Base-by-base conservation (phyloP, 2,113 vertebrate genomes). In the Gasterosteus aculeatus region DNA sequence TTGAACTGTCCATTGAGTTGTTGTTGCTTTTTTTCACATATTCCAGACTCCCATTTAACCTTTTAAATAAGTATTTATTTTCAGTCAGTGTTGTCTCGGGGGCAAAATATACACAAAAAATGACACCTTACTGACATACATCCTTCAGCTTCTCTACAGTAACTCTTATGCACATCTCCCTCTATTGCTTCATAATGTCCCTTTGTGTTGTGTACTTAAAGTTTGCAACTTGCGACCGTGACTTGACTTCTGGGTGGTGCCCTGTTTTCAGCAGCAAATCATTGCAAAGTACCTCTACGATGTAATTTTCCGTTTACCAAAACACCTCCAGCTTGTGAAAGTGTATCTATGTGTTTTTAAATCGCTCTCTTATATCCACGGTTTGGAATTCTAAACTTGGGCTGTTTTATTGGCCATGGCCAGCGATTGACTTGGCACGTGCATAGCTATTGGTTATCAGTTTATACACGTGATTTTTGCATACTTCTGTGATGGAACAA, bases 401-500 rank as follows among this genome's bases (percentile, higher is more conserved):
- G 10, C 33, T 35, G 63, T 68, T 74, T 68, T 69, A 85, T 83
- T 84, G 80, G 63, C 72, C 70, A 59, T 26, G 51, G 77, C 80
- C 78, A 76, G 44, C 54, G 60, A 54, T 80, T 41, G 0, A 35
- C 72, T 75, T 84, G 71, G 81, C 72, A 10, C 1, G 65, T 33
- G 49, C n/a, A 62, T 63, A 60, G 31, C 85, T 47, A 68, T 90
- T 89, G 87, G 91, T 88, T 79, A 82, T 88, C 80, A 77, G 73
- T 84, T 89, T 75, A 81, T 79, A 70, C 73, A 67, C 35, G 47
- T 81, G 74, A 70, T 80, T 83, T 87, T 83, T 66, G 68, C 85
- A 80, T 88, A 73, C 81, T 80, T 72, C 69, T 75, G 35, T 66
- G 73, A 83, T 77, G 87, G 87, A 91, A 91, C 84, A 91, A 89